phyloP scores from a whole-genome alignment of 2,797 vertebrate genomes.

The Bradypodion pumilum region DNA sequence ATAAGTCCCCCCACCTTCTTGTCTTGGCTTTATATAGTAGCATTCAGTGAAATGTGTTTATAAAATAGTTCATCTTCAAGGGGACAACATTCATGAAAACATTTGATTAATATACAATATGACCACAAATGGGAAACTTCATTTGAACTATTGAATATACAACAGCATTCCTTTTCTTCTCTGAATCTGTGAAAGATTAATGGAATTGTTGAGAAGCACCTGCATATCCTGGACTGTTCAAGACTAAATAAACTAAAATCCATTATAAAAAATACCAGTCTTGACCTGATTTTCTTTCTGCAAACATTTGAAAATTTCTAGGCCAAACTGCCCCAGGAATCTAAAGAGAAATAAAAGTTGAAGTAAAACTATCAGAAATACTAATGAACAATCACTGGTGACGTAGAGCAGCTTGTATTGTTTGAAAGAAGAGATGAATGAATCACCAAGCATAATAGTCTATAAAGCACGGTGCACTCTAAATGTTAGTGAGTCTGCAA shows the following conservation, averaged over 20 bases:
- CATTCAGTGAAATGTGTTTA: background rate
- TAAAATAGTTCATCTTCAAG: background rate
- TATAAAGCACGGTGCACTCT: constrained; percentile 20
- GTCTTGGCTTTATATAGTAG: background rate
- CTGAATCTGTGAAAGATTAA: background rate
- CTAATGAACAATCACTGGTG: constrained; percentile 3
- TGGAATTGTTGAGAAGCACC: background rate
- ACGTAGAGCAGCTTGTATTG: background rate
- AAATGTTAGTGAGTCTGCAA: constrained; percentile 13
- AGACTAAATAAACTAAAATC: background rate
- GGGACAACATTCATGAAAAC: no score
- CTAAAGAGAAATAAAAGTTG: background rate
- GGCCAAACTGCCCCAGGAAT: background rate
- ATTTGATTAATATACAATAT: background rate
- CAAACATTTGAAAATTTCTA: background rate
- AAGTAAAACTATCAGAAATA: background rate
- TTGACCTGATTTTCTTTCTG: background rate
- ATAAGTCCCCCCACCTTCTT: background rate
- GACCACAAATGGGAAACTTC: background rate
- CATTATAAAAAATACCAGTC: background rate
- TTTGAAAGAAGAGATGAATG: constrained; percentile 16
- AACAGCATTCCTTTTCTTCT: background rate
- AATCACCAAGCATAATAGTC: background rate
- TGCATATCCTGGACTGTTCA: background rate
- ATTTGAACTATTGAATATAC: background rate